These are phyloP conservation scores for Nothura maculosa DNA, from an alignment of 2,797 vertebrate genomes.

Conservation along the genomic window DNA sequence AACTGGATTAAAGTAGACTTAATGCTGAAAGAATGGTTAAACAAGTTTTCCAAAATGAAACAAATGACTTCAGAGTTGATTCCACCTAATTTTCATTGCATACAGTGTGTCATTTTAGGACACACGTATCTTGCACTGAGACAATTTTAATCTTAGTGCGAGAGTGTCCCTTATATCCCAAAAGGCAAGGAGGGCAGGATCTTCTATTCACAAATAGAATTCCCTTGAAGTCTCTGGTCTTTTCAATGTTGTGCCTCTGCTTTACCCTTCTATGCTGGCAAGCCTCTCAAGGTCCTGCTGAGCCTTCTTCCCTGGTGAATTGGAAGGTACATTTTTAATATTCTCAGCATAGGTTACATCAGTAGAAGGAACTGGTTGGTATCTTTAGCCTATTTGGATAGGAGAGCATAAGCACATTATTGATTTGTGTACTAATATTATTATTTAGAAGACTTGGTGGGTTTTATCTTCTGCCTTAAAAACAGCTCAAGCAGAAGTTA, in stretches of 20 bases:
- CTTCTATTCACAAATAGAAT: neutral
- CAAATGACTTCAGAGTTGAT: neutral
- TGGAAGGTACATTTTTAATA: neutral
- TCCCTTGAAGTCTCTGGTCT: neutral
- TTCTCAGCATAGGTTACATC: neutral
- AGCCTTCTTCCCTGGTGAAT: neutral
- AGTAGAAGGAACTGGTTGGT: neutral
- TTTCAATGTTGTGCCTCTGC: neutral
- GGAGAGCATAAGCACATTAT: neutral
- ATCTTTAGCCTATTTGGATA: neutral
- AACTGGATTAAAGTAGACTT: slow-evolving; percentile 52
- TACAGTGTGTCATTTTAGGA: neutral
- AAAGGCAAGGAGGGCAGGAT: neutral
- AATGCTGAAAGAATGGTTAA: slow-evolving; percentile 11
- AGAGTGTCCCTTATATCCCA: neutral
- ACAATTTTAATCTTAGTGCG: neutral
- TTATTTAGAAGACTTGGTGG: neutral
- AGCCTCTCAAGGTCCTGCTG: neutral
- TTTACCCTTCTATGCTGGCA: neutral
- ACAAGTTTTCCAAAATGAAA: neutral
- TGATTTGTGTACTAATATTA: neutral
- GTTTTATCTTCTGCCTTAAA: neutral
- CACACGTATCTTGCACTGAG: neutral
- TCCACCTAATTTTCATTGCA: neutral
- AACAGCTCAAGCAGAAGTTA: neutral